These are phyloP conservation scores for Drosophila cyrtoloma DNA, from an alignment of 2,888 invertebrate genomes.

Conservation along the genomic window DNA sequence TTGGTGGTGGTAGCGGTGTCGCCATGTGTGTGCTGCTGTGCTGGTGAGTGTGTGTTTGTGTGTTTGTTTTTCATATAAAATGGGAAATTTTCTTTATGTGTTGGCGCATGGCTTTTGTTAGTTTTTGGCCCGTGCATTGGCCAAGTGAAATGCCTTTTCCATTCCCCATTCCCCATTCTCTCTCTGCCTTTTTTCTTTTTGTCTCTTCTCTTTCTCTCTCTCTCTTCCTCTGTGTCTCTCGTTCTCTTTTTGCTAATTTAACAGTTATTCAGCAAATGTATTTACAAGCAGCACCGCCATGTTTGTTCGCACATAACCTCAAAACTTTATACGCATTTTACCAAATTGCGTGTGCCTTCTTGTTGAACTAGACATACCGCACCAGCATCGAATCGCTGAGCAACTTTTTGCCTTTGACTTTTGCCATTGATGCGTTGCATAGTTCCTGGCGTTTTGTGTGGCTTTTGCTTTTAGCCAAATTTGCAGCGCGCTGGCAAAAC, in stretches of 20 bases:
- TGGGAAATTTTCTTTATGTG: constrained; percentile 79
- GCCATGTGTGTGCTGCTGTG: constrained; percentile 40
- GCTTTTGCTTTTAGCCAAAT: constrained; percentile 74
- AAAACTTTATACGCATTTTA: constrained; percentile 75
- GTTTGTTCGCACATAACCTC: constrained; percentile 74
- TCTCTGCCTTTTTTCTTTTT: background rate
- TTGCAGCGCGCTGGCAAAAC: constrained; percentile 29
- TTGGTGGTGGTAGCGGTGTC: constrained; percentile 41
- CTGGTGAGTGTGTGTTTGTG: constrained; percentile 39
- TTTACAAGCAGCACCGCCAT: constrained; percentile 73
- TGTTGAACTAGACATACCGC: constrained; percentile 29
- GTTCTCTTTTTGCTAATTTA: constrained; percentile 40
- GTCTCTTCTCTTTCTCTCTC: constrained; percentile 8
- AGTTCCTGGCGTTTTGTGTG: constrained; percentile 69
- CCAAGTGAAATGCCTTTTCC: constrained; percentile 47
- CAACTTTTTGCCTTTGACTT: constrained; percentile 67
- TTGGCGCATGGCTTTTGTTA: constrained; percentile 73
- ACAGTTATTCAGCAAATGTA: constrained; percentile 77
- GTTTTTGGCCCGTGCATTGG: constrained; percentile 56
- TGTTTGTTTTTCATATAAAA: constrained; percentile 70
- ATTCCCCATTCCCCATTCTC: constrained; percentile 3
- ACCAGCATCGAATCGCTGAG: constrained; percentile 10
- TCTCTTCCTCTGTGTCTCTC: background rate
- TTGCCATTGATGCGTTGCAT: constrained; percentile 59
- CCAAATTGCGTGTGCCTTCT: constrained; percentile 73